A percentile compares a stretch with the other conserved stretches of the same genome.
Evolutionary conservation across 2,888 invertebrate genomes (phyloP).

Genomic region (Brachynemurus nebulosus): DNA sequence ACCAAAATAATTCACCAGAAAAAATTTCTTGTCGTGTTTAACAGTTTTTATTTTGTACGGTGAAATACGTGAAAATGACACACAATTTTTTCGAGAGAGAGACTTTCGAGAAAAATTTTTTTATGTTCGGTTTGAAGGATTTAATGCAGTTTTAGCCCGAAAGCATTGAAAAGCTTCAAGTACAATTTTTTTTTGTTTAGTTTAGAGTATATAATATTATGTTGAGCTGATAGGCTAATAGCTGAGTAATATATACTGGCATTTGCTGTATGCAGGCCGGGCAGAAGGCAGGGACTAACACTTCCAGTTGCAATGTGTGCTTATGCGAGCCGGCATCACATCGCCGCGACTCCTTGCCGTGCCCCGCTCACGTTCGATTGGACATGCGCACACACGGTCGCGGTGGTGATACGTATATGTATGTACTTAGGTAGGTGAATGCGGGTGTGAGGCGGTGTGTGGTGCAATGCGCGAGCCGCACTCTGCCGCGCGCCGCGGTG

Average conservation of each 20-base stretch:
- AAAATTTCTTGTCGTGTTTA: background rate
- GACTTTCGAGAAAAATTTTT: background rate
- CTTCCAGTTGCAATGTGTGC: slow-evolving; percentile 4
- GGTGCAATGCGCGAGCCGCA: too few species aligned
- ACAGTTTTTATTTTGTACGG: background rate
- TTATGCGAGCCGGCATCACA: slow-evolving; percentile 3
- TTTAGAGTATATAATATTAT: background rate
- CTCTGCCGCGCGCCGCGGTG: too few species aligned
- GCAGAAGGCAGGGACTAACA: slow-evolving; percentile 7
- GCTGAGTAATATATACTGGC: slow-evolving; percentile 5
- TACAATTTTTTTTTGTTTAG: slow-evolving; percentile 1
- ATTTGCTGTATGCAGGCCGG: slow-evolving; percentile 7
- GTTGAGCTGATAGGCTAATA: slow-evolving; percentile 5
- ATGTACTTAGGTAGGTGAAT: too few species aligned
- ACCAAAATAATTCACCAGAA: background rate
- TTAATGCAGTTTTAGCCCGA: slow-evolving; percentile 1
- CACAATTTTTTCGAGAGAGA: background rate
- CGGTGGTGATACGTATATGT: too few species aligned
- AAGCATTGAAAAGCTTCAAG: slow-evolving; percentile 7
- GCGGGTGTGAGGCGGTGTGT: too few species aligned
- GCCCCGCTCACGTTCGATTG: too few species aligned
- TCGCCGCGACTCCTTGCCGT: too few species aligned
- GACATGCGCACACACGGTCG: too few species aligned
- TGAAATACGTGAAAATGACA: background rate
- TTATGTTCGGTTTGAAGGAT: background rate